A percentile compares a stretch with the other conserved stretches of the same genome.
phyloP scores from a whole-genome alignment of 2,888 invertebrate genomes.

The Hirtodrosophila trivittata region DNA sequence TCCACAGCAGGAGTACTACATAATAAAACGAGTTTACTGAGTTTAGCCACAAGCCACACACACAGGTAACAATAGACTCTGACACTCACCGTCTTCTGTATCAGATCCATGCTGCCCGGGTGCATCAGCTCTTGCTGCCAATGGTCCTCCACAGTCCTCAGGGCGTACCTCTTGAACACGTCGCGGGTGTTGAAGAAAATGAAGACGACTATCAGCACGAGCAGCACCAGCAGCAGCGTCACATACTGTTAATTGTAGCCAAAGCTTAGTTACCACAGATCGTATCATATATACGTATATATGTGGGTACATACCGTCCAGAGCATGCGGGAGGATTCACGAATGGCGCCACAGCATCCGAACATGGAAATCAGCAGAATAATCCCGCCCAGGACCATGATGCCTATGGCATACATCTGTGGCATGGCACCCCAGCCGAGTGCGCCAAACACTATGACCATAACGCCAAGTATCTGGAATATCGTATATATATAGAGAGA shows the following conservation, averaged over 20 bases:
- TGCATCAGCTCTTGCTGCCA: conserved; percentile 69
- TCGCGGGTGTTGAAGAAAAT: conserved; percentile 66
- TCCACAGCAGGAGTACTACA: conserved; percentile 80
- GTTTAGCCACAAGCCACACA: background rate
- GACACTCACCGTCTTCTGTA: conserved; percentile 67
- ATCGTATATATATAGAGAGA: background rate
- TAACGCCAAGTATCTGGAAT: conserved; percentile 73
- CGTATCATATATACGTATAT: background rate
- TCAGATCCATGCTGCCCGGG: conserved; percentile 74
- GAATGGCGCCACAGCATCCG: conserved; percentile 77
- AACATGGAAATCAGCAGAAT: conserved; percentile 76
- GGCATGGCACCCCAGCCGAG: conserved; percentile 81
- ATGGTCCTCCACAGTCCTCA: conserved; percentile 63
- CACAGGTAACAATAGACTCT: background rate
- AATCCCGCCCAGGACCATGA: conserved; percentile 68
- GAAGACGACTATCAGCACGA: conserved; percentile 62
- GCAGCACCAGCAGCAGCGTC: conserved; percentile 61
- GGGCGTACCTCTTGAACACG: conserved; percentile 72
- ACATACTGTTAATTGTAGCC: conserved; percentile 59
- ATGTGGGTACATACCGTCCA: conserved; percentile 66
- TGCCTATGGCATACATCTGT: conserved; percentile 72
- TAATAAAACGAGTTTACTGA: background rate
- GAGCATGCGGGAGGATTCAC: conserved; percentile 77
- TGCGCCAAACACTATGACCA: conserved; percentile 70
- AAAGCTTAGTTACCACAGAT: background rate